Percentiles rank a stretch among this genome's conserved stretches.
These are phyloP conservation scores for Eudorcas thomsonii DNA, from an alignment of 2,113 vertebrate genomes.

Conservation along the genomic window DNA sequence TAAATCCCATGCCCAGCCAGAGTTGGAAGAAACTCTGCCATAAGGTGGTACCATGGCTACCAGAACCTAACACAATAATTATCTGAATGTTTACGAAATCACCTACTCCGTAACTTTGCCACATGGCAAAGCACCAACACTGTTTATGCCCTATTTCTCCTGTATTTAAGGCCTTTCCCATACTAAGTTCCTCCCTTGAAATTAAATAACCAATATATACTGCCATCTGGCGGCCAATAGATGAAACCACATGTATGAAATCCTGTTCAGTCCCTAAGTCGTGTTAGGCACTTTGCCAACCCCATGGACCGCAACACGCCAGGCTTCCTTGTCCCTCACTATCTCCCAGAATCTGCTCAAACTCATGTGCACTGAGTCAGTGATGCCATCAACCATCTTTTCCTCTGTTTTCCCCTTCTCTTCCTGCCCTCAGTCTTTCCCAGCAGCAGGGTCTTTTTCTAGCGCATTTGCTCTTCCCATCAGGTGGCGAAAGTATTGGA, in stretches of 20 bases:
- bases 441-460: background rate
- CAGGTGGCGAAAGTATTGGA: background rate
- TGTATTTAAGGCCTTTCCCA: background rate
- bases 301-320: background rate
- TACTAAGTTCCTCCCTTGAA: background rate
- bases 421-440: background rate
- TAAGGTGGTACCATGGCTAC: background rate
- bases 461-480: background rate
- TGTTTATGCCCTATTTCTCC: background rate
- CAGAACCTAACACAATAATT: background rate
- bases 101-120: background rate
- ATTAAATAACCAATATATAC: background rate
- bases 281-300: background rate
- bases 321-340: background rate
- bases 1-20: background rate
- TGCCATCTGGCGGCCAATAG: conserved; percentile 30
- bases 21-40: background rate
- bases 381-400: background rate
- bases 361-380: background rate
- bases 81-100: background rate
- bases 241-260: background rate
- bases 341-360: background rate
- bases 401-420: background rate
- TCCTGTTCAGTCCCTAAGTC: background rate
- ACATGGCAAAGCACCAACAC: background rate